phyloP scores from a whole-genome alignment of 2,113 vertebrate species.

The Paracanthobrama guichenoti region DNA sequence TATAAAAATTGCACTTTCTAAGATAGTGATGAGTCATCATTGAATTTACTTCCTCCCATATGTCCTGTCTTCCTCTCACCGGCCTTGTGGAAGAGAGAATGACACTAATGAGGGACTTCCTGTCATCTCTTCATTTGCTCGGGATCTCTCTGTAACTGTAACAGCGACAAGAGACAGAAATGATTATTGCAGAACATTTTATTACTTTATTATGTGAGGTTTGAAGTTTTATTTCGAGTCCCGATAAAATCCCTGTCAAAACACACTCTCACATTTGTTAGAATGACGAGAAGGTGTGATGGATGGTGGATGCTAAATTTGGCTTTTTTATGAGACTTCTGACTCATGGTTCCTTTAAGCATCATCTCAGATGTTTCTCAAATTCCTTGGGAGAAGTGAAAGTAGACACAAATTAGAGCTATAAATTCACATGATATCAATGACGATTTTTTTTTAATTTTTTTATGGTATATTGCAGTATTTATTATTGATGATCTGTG shows the following conservation, averaged over 20 bases:
- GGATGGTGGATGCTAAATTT: neutral
- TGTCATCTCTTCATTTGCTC: conserved; percentile 29
- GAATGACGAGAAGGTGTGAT: neutral
- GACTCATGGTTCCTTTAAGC: neutral
- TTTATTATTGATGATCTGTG: no score
- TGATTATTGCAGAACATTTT: neutral
- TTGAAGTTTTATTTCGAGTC: conserved; percentile 7
- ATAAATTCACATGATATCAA: no score
- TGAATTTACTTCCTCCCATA: conserved; percentile 23
- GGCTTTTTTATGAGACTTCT: conserved; percentile 4
- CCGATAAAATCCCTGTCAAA: conserved; percentile 17
- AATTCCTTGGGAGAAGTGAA: no score
- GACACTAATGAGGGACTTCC: conserved; percentile 45
- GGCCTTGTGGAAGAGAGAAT: conserved; percentile 18
- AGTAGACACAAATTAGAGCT: neutral
- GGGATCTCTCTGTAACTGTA: neutral
- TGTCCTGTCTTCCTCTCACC: neutral
- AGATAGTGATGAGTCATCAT: conserved; percentile 25
- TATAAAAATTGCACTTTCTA: neutral
- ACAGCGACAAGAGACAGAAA: neutral
- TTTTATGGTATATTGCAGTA: no score
- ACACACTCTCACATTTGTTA: neutral
- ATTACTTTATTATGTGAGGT: neutral
- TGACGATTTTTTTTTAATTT: no score
- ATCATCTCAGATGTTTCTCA: no score